These are phyloP conservation scores for Paraescarpia echinospica DNA, from an alignment of 1,140 invertebrate genomes.

Conservation along the genomic window DNA sequence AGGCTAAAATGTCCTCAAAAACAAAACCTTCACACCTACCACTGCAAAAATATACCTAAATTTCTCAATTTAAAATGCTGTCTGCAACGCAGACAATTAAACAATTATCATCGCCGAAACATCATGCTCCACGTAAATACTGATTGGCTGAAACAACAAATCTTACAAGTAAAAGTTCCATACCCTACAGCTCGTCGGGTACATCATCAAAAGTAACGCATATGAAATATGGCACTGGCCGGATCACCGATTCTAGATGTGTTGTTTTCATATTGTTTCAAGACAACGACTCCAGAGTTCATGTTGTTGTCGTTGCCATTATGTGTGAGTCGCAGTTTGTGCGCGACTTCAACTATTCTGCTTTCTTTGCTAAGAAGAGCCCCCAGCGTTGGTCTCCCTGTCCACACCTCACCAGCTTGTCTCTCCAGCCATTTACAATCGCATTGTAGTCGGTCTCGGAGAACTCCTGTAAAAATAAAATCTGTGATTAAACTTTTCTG, in stretches of 20 bases:
- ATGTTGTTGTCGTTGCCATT: background rate
- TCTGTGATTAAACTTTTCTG: constrained; percentile 5
- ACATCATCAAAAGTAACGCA: too few species aligned
- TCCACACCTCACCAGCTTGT: constrained; percentile 59
- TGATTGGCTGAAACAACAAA: too few species aligned
- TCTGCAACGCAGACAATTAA: too few species aligned
- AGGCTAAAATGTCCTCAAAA: background rate
- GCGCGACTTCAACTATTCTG: background rate
- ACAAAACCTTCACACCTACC: too few species aligned
- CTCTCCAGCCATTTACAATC: constrained; percentile 62
- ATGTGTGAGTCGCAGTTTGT: background rate
- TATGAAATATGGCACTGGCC: too few species aligned
- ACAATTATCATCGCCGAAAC: too few species aligned
- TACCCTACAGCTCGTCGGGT: too few species aligned
- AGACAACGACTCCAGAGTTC: background rate
- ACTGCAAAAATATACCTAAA: too few species aligned
- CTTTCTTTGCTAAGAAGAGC: constrained; percentile 58
- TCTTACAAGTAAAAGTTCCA: too few species aligned
- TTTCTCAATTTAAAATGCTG: too few species aligned
- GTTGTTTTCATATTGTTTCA: background rate
- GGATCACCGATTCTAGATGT: background rate
- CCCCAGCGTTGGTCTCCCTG: constrained; percentile 64
- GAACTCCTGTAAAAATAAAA: constrained; percentile 47
- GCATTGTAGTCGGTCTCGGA: constrained; percentile 58
- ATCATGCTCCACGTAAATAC: too few species aligned